Evolutionary conservation across 2,113 vertebrate species (phyloP), one percentile per base, ranked within the genome.

Genomic region (Phrynocephalus versicolor): DNA sequence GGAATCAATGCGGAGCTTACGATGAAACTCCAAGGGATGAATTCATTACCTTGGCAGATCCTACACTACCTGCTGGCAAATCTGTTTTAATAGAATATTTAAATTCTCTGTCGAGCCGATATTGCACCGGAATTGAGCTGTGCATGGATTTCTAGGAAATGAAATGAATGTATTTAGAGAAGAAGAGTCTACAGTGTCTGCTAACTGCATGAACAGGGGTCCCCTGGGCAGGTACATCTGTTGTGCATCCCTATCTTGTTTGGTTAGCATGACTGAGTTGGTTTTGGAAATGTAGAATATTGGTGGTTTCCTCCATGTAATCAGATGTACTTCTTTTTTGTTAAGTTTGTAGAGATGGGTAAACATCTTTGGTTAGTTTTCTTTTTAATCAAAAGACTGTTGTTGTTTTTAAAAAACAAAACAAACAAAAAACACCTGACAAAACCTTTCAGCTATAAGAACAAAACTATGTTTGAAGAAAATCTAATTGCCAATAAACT

Each of bases 71-170:
- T 96, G 94, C 89, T 65, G 92, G 92, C 0, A 41, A 95, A 95
- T 96, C 87, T 16, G 0, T 94, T 95, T 94, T 91, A 95, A 96
- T 95, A 93, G 92, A 93, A 89, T 94, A 94, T 94, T 93, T 92
- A 94, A 96, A 94, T 93, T 67, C 88, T 93, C 91, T 75, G 1
- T 1, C 92, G 92, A 95, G 90, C 92, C 91, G 81, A 92, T 85
- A 92, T 89, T 81, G 57, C 65, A 73, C 79, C 88, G 62, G 91
- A 95, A 92, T 88, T 51, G 83, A 96, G 94, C 30, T n/a, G 81
- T 71, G 89, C 85, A 51, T 87, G 82, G 89, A 94, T 94, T 95
- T 94, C 88, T 89, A 92, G 85, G 62, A 90, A 92, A 90, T 85
- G 64, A 90, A 92, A 91, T 85, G 67, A 90, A 39, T 91, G 88